Evolutionary conservation across 2,797 vertebrate genomes (phyloP), one percentile per base, ranked within the genome.

Genomic region (Falco biarmicus): DNA sequence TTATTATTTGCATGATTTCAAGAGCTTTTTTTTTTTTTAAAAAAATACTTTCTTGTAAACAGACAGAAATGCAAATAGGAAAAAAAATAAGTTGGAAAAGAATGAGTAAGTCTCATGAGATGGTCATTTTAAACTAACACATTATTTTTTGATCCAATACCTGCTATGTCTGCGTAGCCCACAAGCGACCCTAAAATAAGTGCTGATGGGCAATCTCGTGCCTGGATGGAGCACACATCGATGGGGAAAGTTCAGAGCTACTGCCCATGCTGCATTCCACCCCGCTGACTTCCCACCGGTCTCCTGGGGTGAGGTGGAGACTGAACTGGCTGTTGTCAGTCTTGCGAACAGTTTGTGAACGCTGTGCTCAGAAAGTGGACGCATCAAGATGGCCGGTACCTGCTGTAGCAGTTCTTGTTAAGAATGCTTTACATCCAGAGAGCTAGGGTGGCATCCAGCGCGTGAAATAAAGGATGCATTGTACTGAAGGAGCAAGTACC

Each of bases 1-100:
- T 60, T 84, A 84, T 74, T 74, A 95, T 80, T 79, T 93, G 80
- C 91, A 90, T 86, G 29, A 88, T 88, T 96, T 86, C 69, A 86
- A 60, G 53, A 88, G 57, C 15, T 63, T 8, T 0, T 19, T 12
- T 57, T 57, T 6, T 1, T 7, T 4, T 43, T 43, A 45, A 45
- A 45, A 34, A 73, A 86, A 73, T 51, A 54, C 39, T 85, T 91
- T 87, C 25, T 63, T 76, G 21, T 73, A 90, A 65, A 39, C 61
- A 89, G 78, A 53, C 45, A 91, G 64, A 83, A 86, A 90, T 69
- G 54, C 76, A 95, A 90, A 81, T 61, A 19, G 43, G 41, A 43
- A 4, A 80, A 59, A 89, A 28, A 26, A 24, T 4, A n/a, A 24
- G 41, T n/a, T 79, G 31, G 57, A 79, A 79, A 70, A 28, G 34